Evolutionary conservation across 2,888 invertebrate genomes (phyloP).

Genomic region (Lacanobia wlatinum): DNA sequence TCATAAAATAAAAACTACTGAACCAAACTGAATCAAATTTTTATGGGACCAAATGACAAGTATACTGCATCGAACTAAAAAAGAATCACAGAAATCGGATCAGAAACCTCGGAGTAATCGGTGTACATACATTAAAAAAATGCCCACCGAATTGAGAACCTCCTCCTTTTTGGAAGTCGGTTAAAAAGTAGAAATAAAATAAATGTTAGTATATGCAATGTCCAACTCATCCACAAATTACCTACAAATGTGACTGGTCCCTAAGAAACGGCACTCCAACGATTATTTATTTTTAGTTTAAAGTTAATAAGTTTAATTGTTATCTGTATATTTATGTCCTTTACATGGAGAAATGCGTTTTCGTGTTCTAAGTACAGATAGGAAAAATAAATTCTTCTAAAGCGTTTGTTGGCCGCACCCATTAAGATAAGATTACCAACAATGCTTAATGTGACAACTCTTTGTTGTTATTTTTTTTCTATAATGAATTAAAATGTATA

Average conservation of each 20-base stretch:
- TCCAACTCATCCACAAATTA: too few species aligned
- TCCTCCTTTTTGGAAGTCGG: too few species aligned
- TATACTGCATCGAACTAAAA: too few species aligned
- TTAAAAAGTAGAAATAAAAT: too few species aligned
- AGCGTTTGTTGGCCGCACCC: conserved; percentile 38
- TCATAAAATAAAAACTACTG: too few species aligned
- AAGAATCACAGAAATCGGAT: too few species aligned
- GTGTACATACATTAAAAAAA: too few species aligned
- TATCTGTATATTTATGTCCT: conserved; percentile 18
- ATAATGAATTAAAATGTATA: too few species aligned
- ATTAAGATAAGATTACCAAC: conserved; percentile 35
- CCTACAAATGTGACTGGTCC: neutral
- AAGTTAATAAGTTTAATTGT: conserved; percentile 3
- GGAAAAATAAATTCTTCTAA: conserved; percentile 19
- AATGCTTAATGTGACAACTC: conserved; percentile 2
- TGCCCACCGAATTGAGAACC: too few species aligned
- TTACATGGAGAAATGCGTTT: conserved; percentile 13
- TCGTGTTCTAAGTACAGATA: neutral
- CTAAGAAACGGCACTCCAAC: neutral
- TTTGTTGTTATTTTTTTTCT: conserved; percentile 9
- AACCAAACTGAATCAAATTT: too few species aligned
- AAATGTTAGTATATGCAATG: neutral
- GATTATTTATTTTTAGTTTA: neutral
- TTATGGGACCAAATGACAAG: too few species aligned
- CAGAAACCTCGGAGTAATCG: too few species aligned